Conservation (phyloP, 2,888 invertebrate genomes). For the Linnaemya tessellans region DNA sequence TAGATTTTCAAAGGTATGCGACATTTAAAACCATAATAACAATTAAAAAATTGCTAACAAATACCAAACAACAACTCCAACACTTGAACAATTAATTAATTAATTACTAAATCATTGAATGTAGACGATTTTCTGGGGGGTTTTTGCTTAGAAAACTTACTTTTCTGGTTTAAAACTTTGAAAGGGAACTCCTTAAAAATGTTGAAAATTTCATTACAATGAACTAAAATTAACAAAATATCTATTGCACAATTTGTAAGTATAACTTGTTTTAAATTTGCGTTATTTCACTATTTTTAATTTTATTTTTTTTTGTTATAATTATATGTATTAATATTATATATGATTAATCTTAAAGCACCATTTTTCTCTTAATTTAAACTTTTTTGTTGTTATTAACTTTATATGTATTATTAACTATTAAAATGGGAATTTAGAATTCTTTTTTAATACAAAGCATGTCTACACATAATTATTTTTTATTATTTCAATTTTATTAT, state of each 20-base stretch:
- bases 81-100: conserved; percentile 37
- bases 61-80: conserved; percentile 44
- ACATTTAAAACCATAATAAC: conserved; percentile 63
- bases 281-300: conserved; percentile 49
- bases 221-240: conserved; percentile 62
- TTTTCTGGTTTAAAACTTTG: conserved; percentile 48
- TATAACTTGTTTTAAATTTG: conserved; percentile 1
- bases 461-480: conserved; percentile 51
- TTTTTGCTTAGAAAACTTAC: conserved; percentile 45
- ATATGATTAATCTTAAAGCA: conserved; percentile 50
- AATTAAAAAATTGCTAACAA: conserved; percentile 59
- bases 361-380: conserved; percentile 48
- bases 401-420: conserved; percentile 24
- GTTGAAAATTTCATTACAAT: conserved; percentile 31
- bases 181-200: conserved; percentile 56
- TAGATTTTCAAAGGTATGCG: conserved; percentile 67
- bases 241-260: conserved; percentile 54
- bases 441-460: conserved; percentile 44
- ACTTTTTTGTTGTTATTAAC: conserved; percentile 26
- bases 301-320: conserved; percentile 5
- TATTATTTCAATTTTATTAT: conserved; percentile 41
- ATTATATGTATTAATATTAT: conserved; percentile 21
- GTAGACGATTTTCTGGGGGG: not conserved
- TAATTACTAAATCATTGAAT: conserved; percentile 27
- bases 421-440: conserved; percentile 25